phyloP scores from a whole-genome alignment of 92 coral and sea anemone species.

The Metridium senile region DNA sequence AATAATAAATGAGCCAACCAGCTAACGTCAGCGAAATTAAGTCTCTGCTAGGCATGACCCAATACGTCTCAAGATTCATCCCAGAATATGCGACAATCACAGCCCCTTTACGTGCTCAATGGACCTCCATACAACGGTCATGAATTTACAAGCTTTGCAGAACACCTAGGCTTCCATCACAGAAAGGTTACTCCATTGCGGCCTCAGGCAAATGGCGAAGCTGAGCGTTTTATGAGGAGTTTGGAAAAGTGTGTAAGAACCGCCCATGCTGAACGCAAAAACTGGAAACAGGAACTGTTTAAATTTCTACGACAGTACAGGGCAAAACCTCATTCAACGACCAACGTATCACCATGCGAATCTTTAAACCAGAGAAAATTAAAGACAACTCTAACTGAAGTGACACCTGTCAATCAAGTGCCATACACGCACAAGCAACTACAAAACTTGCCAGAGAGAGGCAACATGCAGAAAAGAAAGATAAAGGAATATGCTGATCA shows the following conservation, averaged over 20 bases:
- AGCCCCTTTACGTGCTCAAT: too few species aligned
- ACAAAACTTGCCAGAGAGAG: background rate
- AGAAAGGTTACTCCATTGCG: constrained; percentile 31
- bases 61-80: too few species aligned
- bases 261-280: constrained; percentile 31
- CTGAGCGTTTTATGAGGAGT: constrained; percentile 41
- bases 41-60: too few species aligned
- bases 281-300: constrained; percentile 44
- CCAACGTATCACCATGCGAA: constrained; percentile 49
- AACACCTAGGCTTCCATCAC: constrained; percentile 35
- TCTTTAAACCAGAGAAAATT: too few species aligned
- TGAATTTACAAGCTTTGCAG: constrained; percentile 26
- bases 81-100: too few species aligned
- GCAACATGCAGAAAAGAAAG: constrained; percentile 18
- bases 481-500: constrained; percentile 25
- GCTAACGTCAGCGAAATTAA: too few species aligned
- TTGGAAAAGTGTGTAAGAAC: constrained; percentile 35
- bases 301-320: constrained; percentile 38
- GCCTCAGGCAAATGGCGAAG: constrained; percentile 43
- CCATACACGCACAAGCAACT: too few species aligned
- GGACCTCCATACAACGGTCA: constrained; percentile 37
- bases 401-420: too few species aligned
- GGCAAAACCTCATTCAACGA: constrained; percentile 57
- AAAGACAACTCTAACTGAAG: too few species aligned
- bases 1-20: too few species aligned